Evolutionary conservation across 2,797 vertebrate species (phyloP).

Genomic region (Australoheros facetus): DNA sequence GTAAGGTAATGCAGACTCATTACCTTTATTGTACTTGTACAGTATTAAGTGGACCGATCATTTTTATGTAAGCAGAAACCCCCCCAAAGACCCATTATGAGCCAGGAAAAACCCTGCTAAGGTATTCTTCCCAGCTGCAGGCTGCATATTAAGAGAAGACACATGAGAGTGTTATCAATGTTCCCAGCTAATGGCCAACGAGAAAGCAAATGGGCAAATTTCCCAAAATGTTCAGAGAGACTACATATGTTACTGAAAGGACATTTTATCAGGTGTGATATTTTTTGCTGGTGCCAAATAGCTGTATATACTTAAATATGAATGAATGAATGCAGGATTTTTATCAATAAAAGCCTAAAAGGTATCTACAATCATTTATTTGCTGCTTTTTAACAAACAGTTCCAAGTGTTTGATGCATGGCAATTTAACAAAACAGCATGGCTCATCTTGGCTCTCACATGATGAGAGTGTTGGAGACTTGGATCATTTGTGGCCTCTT

Average conservation of each 20-base stretch:
- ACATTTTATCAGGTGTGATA: not conserved
- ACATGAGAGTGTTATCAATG: not conserved
- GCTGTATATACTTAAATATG: not conserved
- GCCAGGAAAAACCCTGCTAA: not conserved
- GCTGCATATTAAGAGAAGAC: not conserved
- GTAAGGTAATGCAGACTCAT: not conserved
- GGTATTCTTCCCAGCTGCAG: not conserved
- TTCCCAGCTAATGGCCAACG: not conserved
- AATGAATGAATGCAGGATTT: not conserved
- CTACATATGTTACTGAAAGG: not conserved
- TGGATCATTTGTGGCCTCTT: constrained; percentile 7
- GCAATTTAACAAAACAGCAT: constrained; percentile 3
- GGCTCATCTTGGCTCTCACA: constrained; percentile 17
- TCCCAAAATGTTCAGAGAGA: not conserved
- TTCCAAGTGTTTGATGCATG: constrained; percentile 4
- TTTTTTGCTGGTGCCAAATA: constrained; percentile 2
- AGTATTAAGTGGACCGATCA: not conserved
- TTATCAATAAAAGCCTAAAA: not conserved
- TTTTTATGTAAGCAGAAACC: constrained; percentile 3
- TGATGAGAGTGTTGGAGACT: constrained; percentile 1
- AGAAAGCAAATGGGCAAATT: not conserved
- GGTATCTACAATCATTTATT: not conserved
- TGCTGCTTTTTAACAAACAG: constrained; percentile 1
- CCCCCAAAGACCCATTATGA: not conserved
- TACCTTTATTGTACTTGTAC: not conserved